Evolutionary conservation across 37 sponge, comb jelly and placozoan genomes (phyloP).

Genomic region (Ianthella basta): DNA sequence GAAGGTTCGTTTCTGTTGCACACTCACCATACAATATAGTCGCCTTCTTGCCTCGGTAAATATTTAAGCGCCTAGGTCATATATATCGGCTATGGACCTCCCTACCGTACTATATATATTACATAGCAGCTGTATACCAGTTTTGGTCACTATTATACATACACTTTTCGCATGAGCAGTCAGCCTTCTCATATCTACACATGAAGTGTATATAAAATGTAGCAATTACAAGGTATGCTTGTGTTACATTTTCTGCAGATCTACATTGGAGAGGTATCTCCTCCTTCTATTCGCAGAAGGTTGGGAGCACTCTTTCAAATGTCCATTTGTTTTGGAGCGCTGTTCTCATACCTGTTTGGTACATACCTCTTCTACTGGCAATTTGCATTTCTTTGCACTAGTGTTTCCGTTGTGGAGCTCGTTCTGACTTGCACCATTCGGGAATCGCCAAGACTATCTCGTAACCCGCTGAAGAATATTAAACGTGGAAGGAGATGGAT

Average conservation of each 20-base stretch:
- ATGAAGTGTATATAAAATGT: too few species aligned
- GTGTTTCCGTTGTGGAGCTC: constrained; percentile 46
- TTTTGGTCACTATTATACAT: too few species aligned
- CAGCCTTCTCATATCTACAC: too few species aligned
- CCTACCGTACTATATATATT: too few species aligned
- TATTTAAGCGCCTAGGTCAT: too few species aligned
- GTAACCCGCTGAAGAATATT: constrained; percentile 3
- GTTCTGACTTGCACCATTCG: constrained; percentile 52
- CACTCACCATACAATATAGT: too few species aligned
- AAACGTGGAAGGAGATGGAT: neutral
- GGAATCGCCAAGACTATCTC: constrained; percentile 77
- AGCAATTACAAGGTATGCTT: too few species aligned
- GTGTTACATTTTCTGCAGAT: constrained; percentile 39
- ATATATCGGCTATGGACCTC: too few species aligned
- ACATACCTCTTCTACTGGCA: constrained; percentile 37
- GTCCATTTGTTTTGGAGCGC: constrained; percentile 65
- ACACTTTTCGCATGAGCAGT: too few species aligned
- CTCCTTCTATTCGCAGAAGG: constrained; percentile 57
- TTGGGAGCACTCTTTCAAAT: constrained; percentile 79
- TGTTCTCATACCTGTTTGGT: constrained; percentile 56
- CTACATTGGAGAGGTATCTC: constrained; percentile 76
- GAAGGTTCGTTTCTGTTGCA: too few species aligned
- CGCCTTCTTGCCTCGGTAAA: too few species aligned
- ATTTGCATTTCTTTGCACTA: constrained; percentile 47
- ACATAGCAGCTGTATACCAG: too few species aligned